Evolutionary conservation across 1,140 invertebrate species (phyloP), one percentile per base, ranked within the genome.

Genomic region (Spodoptera frugiperda): DNA sequence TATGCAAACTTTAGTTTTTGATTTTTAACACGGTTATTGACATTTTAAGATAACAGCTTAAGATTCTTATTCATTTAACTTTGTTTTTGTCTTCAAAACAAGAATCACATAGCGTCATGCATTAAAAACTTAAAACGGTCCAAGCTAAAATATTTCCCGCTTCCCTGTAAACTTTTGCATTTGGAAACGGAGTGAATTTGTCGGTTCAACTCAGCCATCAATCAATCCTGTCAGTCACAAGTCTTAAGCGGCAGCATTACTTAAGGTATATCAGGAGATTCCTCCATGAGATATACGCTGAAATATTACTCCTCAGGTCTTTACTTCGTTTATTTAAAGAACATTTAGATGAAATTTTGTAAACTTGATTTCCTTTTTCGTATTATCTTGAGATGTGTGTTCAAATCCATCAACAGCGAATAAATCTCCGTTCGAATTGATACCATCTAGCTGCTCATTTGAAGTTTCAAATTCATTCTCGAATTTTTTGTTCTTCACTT

Each of bases 231-330:
- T 78, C 79, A 88, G 82, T 85, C 83, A 82, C 80, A 85, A 90
- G 88, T 89, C 87, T 91, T 89, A 89, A 91, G 81, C 84, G 83
- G 78, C 78, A 79, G 83, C 88, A 90, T 91, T 88, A 89, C 88
- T 89, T 91, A 85, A 59, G 55, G 75, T 77, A 88, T 89, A 89
- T 89, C 87, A 84, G 87, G 79, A 84, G 84, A 89, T 90, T 84
- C 85, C 85, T 85, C 84, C 84, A 67, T 79, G 57, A 79, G 85
- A 90, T 89, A 85, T 84, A 76, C 80, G 53, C 76, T 89, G 87
- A 90, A 89, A 89, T 89, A 89, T 89, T 84, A 84, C 83, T 76
- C 79, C 76, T 46, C 21, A 17, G 44, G 39, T 61, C 19, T 51
- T 73, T 12, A 48, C 44, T 48, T 70, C 44, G 25, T 71, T 54